Percentiles rank a stretch among this genome's conserved stretches.
phyloP scores from a whole-genome alignment of 2,797 vertebrate species.

The Dicrostonyx torquatus region DNA sequence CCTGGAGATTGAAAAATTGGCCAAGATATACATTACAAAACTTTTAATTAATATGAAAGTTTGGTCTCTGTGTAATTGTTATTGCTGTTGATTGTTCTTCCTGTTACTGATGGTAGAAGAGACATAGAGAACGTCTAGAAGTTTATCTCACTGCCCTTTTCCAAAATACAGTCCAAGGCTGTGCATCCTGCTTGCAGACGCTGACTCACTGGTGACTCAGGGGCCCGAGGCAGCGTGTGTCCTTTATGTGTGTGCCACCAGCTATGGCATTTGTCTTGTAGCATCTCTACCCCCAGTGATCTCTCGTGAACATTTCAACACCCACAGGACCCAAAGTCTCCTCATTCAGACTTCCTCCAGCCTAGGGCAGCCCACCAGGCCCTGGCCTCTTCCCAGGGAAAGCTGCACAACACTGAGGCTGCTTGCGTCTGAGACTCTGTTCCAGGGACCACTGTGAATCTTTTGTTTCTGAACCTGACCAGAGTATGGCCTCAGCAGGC shows the following conservation, averaged over 20 bases:
- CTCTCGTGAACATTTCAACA: slow-evolving; percentile 26
- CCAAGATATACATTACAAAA: background rate
- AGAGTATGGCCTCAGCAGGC: background rate
- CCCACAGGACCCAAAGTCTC: slow-evolving; percentile 34
- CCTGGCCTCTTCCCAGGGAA: background rate
- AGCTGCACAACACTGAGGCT: background rate
- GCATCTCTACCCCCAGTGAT: background rate
- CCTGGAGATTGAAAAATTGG: slow-evolving; percentile 22
- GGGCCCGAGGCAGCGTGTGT: slow-evolving; percentile 41
- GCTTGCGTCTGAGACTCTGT: fast-evolving
- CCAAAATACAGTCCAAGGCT: background rate
- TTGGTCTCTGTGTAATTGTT: background rate
- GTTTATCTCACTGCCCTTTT: slow-evolving; percentile 44
- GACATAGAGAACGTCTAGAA: slow-evolving; percentile 20
- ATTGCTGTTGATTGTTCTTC: slow-evolving; percentile 28
- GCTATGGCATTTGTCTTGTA: slow-evolving; percentile 17
- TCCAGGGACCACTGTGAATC: background rate
- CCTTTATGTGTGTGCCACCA: slow-evolving; percentile 54
- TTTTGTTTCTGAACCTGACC: background rate
- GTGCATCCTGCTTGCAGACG: background rate
- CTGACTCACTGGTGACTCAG: slow-evolving; percentile 64
- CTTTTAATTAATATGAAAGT: slow-evolving; percentile 48
- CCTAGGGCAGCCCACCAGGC: slow-evolving; percentile 7
- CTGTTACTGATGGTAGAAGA: slow-evolving; percentile 18
- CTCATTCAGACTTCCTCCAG: background rate